Percentiles rank a stretch among this genome's conserved stretches.
phyloP scores from a whole-genome alignment of 2,888 invertebrate genomes.

The Spodoptera picta region DNA sequence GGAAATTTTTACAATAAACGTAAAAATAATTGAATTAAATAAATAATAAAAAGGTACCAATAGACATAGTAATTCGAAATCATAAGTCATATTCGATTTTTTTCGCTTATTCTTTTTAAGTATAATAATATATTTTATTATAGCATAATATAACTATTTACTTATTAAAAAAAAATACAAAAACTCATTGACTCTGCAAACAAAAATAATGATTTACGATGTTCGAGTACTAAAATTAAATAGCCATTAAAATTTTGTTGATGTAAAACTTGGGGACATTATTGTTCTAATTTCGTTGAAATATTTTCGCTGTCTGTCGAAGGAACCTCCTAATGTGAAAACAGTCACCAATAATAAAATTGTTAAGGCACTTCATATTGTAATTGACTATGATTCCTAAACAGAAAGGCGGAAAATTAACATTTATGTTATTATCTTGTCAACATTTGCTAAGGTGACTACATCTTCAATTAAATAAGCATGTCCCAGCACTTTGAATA shows the following conservation, averaged over 20 bases:
- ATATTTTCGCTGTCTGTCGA: conserved; percentile 25
- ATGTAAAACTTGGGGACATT: conserved; percentile 4
- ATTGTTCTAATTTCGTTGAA: conserved; percentile 12
- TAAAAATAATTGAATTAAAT: conserved; percentile 25
- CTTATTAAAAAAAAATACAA: conserved; percentile 1
- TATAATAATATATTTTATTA: conserved; percentile 9
- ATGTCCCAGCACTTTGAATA: conserved; percentile 5
- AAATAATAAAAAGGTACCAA: conserved; percentile 29
- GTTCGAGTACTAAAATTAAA: conserved; percentile 23
- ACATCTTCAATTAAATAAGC: conserved; percentile 10
- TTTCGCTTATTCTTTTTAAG: conserved; percentile 19
- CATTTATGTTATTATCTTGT: conserved; percentile 13
- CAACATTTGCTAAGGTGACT: conserved; percentile 20
- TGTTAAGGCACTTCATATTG: conserved; percentile 61
- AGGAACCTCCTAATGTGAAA: conserved; percentile 22
- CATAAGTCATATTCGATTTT: conserved; percentile 38
- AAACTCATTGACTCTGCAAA: conserved; percentile 4
- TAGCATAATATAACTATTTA: conserved; percentile 5
- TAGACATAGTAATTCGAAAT: conserved; percentile 24
- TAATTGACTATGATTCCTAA: conserved; percentile 53
- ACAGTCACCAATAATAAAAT: conserved; percentile 28
- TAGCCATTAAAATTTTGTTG: conserved; percentile 8
- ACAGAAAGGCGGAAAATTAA: conserved; percentile 44
- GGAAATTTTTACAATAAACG: conserved; percentile 19
- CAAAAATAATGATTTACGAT: conserved; percentile 3